A percentile compares a stretch with the other conserved stretches of the same genome.
These are phyloP conservation scores for Leptinotarsa undecemlineata DNA, from an alignment of 1,140 invertebrate genomes.

Conservation along the genomic window DNA sequence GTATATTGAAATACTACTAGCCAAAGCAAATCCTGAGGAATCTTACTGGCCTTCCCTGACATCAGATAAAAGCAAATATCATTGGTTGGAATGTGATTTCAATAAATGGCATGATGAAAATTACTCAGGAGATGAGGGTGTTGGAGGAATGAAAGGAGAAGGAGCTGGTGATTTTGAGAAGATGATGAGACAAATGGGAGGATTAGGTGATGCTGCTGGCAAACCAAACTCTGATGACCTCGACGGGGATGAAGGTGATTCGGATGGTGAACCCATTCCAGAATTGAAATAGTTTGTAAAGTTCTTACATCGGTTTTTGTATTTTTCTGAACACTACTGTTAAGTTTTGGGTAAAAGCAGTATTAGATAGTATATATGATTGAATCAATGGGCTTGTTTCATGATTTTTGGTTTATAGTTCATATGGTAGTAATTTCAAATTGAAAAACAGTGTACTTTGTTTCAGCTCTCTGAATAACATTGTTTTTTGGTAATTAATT, in stretches of 20 bases:
- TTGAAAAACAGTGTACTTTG: no score
- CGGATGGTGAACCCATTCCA: slow-evolving; percentile 54
- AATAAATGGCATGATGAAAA: no score
- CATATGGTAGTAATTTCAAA: no score
- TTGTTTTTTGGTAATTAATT: no score
- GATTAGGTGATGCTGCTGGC: slow-evolving; percentile 44
- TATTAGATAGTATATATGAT: no score
- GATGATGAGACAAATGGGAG: no score
- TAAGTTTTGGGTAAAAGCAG: not conserved
- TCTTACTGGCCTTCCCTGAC: slow-evolving; percentile 87
- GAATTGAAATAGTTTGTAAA: slow-evolving; percentile 48
- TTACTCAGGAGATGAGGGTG: no score
- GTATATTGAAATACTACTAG: slow-evolving; percentile 77
- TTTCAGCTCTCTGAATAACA: no score
- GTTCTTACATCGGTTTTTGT: slow-evolving; percentile 3
- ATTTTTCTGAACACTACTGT: slow-evolving; percentile 13
- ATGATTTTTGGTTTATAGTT: no score
- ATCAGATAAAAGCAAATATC: slow-evolving; percentile 86
- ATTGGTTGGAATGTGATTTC: slow-evolving; percentile 91
- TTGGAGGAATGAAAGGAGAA: no score
- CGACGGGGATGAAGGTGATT: slow-evolving; percentile 51
- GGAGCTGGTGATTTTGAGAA: no score
- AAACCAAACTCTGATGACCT: slow-evolving; percentile 53
- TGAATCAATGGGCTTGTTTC: no score
- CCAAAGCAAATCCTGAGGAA: slow-evolving; percentile 71